A percentile compares a stretch with the other conserved stretches of the same genome.
These are phyloP conservation scores for Caenorhabditis panamensis DNA, from an alignment of 2,888 invertebrate genomes.

Conservation along the genomic window DNA sequence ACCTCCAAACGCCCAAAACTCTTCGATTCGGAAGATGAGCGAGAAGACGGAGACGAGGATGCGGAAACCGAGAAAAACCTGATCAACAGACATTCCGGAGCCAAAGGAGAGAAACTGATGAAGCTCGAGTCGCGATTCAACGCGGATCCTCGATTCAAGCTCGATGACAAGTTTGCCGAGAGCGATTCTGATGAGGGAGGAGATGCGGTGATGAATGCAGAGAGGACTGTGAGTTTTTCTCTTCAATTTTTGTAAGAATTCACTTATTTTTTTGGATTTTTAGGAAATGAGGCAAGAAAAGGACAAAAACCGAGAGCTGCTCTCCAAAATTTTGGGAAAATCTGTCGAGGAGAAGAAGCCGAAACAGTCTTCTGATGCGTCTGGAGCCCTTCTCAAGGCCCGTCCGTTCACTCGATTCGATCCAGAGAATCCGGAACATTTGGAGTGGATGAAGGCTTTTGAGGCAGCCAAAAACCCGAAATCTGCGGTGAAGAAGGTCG, in stretches of 20 bases:
- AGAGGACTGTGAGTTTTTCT: slow-evolving; percentile 22
- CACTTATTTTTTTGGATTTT: neutral
- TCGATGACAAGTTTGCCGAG: slow-evolving; percentile 68
- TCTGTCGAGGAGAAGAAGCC: slow-evolving; percentile 62
- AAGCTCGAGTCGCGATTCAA: slow-evolving; percentile 66
- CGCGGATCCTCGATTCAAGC: slow-evolving; percentile 67
- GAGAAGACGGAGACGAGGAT: slow-evolving; percentile 50
- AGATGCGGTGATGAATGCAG: slow-evolving; percentile 2
- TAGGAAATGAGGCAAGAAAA: slow-evolving; percentile 68
- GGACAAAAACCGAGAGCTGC: slow-evolving; percentile 65
- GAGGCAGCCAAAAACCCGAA: slow-evolving; percentile 48
- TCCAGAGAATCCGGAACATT: slow-evolving; percentile 74
- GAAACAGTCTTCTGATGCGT: slow-evolving; percentile 45
- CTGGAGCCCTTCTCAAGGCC: slow-evolving; percentile 25
- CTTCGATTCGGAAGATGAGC: slow-evolving; percentile 53
- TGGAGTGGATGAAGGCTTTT: slow-evolving; percentile 71
- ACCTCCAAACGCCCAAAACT: slow-evolving; percentile 27
- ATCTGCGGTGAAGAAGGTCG: slow-evolving; percentile 18
- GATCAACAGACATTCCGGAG: slow-evolving; percentile 54
- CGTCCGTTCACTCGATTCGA: slow-evolving; percentile 71
- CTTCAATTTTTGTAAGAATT: neutral
- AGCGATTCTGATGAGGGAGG: slow-evolving; percentile 51
- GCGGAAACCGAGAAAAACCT: slow-evolving; percentile 28
- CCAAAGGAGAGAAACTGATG: slow-evolving; percentile 68
- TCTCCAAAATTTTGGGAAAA: slow-evolving; percentile 73